Evolutionary conservation across 2,888 invertebrate species (phyloP).

Genomic region (Microctonus brassicae): DNA sequence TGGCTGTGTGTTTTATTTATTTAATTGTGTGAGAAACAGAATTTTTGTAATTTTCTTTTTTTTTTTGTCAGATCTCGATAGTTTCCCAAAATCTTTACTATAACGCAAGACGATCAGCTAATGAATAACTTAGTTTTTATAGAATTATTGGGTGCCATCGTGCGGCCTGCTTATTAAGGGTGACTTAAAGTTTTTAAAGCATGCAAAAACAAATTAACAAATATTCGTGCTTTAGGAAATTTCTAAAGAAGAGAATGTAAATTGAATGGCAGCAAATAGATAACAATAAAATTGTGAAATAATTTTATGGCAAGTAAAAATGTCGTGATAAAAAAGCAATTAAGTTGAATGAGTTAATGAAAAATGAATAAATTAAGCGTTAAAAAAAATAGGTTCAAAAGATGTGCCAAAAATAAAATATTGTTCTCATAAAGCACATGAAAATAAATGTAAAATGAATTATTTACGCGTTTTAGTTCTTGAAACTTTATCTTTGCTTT

Average conservation of each 20-base stretch:
- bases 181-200: background rate
- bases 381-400: constrained; percentile 21
- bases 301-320: constrained; percentile 3
- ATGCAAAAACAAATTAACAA: constrained; percentile 25
- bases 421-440: constrained; percentile 6
- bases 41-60: constrained; percentile 1
- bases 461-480: constrained; percentile 9
- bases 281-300: constrained; percentile 13
- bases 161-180: constrained; percentile 37
- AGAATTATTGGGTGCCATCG: constrained; percentile 66
- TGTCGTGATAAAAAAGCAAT: constrained; percentile 4
- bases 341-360: constrained; percentile 34
- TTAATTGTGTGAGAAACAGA: background rate
- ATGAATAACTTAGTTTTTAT: constrained; percentile 70
- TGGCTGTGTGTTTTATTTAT: background rate
- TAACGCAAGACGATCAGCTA: constrained; percentile 70
- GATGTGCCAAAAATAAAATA: constrained; percentile 40
- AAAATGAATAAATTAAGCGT: constrained; percentile 18
- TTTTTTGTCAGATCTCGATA: constrained; percentile 45
- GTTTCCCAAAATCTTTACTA: constrained; percentile 59
- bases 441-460: background rate
- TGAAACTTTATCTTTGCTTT: background rate
- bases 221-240: constrained; percentile 34
- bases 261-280: constrained; percentile 42
- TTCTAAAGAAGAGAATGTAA: constrained; percentile 39